phyloP scores from a whole-genome alignment of 2,888 invertebrate genomes.

The Enoplolaimus lenunculus region DNA sequence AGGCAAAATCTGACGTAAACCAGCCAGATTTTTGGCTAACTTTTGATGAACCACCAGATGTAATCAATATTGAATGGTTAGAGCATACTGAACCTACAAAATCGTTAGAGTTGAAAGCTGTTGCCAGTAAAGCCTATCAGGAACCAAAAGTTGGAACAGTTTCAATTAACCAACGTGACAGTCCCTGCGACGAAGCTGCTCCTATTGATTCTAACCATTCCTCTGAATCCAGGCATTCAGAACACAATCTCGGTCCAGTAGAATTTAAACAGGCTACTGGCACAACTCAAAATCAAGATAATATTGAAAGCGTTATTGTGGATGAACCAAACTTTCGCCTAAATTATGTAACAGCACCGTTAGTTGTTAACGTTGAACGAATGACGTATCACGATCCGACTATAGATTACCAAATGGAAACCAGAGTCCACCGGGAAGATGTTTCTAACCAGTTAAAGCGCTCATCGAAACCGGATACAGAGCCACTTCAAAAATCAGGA shows the following conservation, averaged over 20 bases:
- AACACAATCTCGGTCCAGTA: not conserved
- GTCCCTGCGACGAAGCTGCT: not conserved
- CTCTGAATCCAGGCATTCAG: not conserved
- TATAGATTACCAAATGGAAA: not conserved
- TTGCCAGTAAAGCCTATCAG: no score
- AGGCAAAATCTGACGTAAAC: no score
- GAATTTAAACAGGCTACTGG: not conserved
- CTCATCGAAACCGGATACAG: no score
- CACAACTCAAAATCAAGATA: no score
- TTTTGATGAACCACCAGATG: not conserved
- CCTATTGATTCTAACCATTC: not conserved
- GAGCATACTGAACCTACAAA: not conserved
- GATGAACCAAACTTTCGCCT: constrained; percentile 7
- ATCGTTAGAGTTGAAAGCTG: not conserved
- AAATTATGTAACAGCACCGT: constrained; percentile 12
- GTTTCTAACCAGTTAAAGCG: no score
- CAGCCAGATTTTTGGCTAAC: no score
- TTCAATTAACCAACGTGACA: not conserved
- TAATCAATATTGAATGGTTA: not conserved
- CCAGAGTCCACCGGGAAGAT: not conserved
- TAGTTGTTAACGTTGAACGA: not conserved
- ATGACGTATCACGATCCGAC: not conserved
- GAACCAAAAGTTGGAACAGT: no score
- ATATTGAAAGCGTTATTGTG: no score
- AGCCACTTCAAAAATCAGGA: no score